These are phyloP conservation scores for Pangasius djambal DNA, from an alignment of 2,797 vertebrate genomes.

Conservation along the genomic window DNA sequence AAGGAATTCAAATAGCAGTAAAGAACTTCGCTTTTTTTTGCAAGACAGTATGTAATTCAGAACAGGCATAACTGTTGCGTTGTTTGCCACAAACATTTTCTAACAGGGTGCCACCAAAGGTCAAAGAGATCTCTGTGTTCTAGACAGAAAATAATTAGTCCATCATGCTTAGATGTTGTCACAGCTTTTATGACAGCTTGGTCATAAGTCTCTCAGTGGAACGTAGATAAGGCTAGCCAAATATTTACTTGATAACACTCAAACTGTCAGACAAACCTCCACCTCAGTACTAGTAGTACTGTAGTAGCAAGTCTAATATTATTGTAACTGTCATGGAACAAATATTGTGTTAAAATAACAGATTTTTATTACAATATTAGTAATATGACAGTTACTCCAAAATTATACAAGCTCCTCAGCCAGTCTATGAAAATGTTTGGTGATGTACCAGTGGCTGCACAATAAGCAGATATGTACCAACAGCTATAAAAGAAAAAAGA, in stretches of 20 bases:
- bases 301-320: background rate
- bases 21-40: background rate
- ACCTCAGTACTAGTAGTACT: slow-evolving; percentile 24
- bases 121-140: background rate
- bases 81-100: slow-evolving; percentile 3
- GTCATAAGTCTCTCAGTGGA: slow-evolving; percentile 50
- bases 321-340: background rate
- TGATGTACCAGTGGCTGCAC: background rate
- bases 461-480: background rate
- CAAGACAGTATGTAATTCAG: background rate
- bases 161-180: slow-evolving; percentile 26
- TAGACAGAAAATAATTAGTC: slow-evolving; percentile 54
- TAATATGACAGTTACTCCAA: background rate
- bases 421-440: background rate
- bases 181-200: slow-evolving; percentile 41
- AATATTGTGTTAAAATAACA: background rate
- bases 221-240: slow-evolving; percentile 66
- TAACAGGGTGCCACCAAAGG: background rate
- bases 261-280: slow-evolving; percentile 64
- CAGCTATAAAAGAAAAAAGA: background rate
- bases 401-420: background rate
- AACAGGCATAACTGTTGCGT: background rate
- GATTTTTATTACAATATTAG: background rate
- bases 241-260: slow-evolving; percentile 77
- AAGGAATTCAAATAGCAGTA: background rate